Conservation (phyloP, 2,888 invertebrate genomes). For the Electrophaes corylata region DNA sequence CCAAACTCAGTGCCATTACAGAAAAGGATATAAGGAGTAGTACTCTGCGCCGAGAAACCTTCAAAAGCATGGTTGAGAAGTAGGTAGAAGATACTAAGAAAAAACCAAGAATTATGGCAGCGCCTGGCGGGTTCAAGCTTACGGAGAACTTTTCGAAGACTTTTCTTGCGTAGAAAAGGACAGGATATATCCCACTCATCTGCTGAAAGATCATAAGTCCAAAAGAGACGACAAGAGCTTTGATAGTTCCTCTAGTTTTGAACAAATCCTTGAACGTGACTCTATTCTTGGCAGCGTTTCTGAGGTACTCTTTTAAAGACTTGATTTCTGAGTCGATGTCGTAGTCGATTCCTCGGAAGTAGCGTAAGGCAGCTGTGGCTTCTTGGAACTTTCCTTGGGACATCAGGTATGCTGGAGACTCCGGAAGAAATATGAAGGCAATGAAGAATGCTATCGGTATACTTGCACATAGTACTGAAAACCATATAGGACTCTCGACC, state of each 20-base stretch:
- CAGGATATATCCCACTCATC: conserved; percentile 84
- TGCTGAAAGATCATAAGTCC: conserved; percentile 88
- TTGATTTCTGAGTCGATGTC: conserved; percentile 83
- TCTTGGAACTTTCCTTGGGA: conserved; percentile 81
- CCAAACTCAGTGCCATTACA: conserved; percentile 82
- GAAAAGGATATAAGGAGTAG: conserved; percentile 85
- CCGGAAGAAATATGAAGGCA: conserved; percentile 87
- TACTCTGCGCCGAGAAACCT: conserved; percentile 84
- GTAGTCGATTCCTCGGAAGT: conserved; percentile 85
- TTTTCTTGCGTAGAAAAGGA: conserved; percentile 84
- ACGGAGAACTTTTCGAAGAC: conserved; percentile 81
- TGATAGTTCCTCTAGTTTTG: conserved; percentile 67
- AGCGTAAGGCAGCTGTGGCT: conserved; percentile 85
- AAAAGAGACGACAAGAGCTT: conserved; percentile 78
- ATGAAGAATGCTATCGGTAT: conserved; percentile 75
- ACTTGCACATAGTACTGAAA: conserved; percentile 69
- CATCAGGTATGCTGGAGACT: conserved; percentile 87
- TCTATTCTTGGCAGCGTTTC: conserved; percentile 71
- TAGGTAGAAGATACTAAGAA: conserved; percentile 84
- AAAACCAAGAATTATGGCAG: conserved; percentile 85
- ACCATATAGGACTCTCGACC: conserved; percentile 67
- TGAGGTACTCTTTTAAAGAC: conserved; percentile 72
- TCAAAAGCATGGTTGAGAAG: conserved; percentile 83
- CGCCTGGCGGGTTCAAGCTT: conserved; percentile 62
- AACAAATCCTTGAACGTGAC: conserved; percentile 75